Percentiles rank a stretch among this genome's conserved stretches.
These are phyloP conservation scores for Cyrtonyx montezumae DNA, from an alignment of 2,113 vertebrate genomes.

Conservation along the genomic window DNA sequence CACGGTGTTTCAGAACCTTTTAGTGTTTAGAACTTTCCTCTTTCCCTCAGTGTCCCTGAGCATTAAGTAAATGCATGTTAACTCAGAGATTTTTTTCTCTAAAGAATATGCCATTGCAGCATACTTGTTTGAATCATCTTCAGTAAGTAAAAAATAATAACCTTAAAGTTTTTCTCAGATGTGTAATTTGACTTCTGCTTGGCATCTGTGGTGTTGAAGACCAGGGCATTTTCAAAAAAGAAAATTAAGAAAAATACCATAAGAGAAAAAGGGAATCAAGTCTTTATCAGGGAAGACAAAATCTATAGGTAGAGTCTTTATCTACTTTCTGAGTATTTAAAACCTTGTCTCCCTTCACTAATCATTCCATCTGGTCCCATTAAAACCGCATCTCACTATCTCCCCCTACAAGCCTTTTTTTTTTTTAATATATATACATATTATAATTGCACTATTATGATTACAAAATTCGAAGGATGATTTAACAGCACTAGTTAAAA, in stretches of 20 bases:
- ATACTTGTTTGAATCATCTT: not conserved
- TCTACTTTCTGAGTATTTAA: not conserved
- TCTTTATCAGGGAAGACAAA: not conserved
- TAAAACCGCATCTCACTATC: not conserved
- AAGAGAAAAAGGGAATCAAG: not conserved
- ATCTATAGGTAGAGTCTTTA: not conserved
- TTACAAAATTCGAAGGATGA: not conserved
- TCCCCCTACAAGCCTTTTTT: not conserved
- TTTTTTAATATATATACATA: not conserved
- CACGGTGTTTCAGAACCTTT: not conserved
- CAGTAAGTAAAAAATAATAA: not conserved
- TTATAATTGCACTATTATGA: not conserved
- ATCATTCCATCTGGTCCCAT: not conserved
- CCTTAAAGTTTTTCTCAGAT: not conserved
- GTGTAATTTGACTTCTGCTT: not conserved
- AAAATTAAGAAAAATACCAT: not conserved
- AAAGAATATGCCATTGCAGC: fast-evolving
- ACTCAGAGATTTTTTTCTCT: not conserved
- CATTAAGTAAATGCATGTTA: not conserved
- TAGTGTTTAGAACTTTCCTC: not conserved
- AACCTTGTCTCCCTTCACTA: not conserved
- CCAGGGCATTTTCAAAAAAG: not conserved
- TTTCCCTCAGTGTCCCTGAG: not conserved
- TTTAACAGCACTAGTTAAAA: not conserved
- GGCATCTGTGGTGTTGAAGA: not conserved